phyloP scores from a whole-genome alignment of 1,140 invertebrate species.

The Drosophila repleta region DNA sequence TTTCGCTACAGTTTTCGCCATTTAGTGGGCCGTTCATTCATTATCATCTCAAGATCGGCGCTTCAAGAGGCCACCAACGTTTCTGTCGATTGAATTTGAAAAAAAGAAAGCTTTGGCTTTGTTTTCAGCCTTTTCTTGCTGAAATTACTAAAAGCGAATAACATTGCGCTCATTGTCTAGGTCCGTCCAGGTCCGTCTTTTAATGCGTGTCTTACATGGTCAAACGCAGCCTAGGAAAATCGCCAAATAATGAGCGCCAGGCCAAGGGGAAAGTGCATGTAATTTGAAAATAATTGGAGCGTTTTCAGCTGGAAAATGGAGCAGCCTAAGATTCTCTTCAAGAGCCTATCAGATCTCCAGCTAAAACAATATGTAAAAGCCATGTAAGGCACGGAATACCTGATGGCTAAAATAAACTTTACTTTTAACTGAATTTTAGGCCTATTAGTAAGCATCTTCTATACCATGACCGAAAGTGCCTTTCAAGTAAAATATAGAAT shows the following conservation, averaged over 20 bases:
- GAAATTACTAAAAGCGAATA: slow-evolving; percentile 18
- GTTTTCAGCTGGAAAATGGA: slow-evolving; percentile 25
- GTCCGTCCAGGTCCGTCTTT: background rate
- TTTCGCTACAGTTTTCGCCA: slow-evolving; percentile 37
- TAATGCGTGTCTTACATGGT: slow-evolving; percentile 43
- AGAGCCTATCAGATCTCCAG: background rate
- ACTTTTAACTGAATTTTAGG: too few species aligned
- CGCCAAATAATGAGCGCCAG: slow-evolving; percentile 27
- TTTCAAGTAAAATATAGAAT: too few species aligned
- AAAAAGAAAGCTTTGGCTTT: slow-evolving; percentile 46
- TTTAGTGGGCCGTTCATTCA: slow-evolving; percentile 17
- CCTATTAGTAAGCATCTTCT: too few species aligned
- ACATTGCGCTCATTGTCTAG: slow-evolving; percentile 28
- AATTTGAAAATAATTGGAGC: slow-evolving; percentile 54
- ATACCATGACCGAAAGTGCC: too few species aligned
- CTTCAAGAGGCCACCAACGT: slow-evolving; percentile 15
- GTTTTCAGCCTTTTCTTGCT: slow-evolving; percentile 14
- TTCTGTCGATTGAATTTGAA: background rate
- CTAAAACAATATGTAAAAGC: background rate
- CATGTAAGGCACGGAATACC: background rate
- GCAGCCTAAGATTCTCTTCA: slow-evolving; percentile 1
- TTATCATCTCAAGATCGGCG: slow-evolving; percentile 14
- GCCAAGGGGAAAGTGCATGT: slow-evolving; percentile 34
- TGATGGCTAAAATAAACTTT: too few species aligned
- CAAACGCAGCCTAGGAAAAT: slow-evolving; percentile 33